Conservation (phyloP, 2,113 vertebrate species). For the Craseonycteris thonglongyai region DNA sequence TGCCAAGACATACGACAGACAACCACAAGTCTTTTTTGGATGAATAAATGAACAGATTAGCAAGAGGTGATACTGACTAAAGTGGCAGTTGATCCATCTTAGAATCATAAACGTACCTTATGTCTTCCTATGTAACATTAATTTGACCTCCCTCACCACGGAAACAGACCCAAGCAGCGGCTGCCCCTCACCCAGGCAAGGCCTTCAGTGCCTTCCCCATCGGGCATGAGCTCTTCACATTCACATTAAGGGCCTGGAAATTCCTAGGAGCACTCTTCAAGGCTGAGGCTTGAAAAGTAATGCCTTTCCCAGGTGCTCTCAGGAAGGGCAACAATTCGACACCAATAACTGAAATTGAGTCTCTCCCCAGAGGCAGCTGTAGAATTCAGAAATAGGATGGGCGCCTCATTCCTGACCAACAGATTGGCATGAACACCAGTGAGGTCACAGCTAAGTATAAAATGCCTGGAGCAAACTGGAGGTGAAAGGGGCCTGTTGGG, state of each 20-base stretch:
- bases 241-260: not conserved
- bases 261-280: not conserved
- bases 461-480: not conserved
- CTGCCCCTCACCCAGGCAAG: not conserved
- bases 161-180: fast-evolving
- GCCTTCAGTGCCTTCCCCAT: fast-evolving
- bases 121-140: not conserved
- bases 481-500: not conserved
- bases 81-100: not conserved
- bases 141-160: fast-evolving
- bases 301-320: not conserved
- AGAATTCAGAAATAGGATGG: not conserved
- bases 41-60: not conserved
- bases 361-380: not conserved
- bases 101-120: not conserved
- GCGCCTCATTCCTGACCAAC: not conserved
- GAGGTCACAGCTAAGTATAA: conserved; percentile 13
- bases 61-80: not conserved
- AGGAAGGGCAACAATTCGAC: not conserved
- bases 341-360: not conserved
- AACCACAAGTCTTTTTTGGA: not conserved
- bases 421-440: not conserved
- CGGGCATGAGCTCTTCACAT: not conserved
- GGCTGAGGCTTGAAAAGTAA: not conserved
- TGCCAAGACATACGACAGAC: not conserved